These are phyloP conservation scores for Psephotus haematonotus DNA, from an alignment of 2,113 vertebrate species.

Conservation along the genomic window DNA sequence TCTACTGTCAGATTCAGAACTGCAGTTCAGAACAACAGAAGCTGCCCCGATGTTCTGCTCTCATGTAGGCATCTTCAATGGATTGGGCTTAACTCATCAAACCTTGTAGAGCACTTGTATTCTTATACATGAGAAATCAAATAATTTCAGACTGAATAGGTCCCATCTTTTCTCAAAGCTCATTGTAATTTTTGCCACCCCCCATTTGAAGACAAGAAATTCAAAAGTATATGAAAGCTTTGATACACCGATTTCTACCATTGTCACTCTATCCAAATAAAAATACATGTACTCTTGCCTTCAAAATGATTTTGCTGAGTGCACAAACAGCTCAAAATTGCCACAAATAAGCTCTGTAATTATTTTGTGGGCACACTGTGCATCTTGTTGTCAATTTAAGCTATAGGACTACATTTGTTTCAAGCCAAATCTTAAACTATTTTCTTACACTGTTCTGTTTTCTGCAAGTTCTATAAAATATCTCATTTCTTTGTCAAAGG, in stretches of 20 bases:
- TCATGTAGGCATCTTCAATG: background rate
- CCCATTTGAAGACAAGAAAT: background rate
- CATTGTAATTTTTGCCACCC: background rate
- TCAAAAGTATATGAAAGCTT: background rate
- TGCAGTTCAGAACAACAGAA: background rate
- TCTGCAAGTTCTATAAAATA: background rate
- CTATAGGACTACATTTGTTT: background rate
- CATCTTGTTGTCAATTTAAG: background rate
- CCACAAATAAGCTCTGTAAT: background rate
- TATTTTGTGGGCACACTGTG: background rate
- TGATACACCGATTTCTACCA: background rate
- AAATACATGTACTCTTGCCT: background rate
- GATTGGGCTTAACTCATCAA: background rate
- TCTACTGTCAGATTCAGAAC: background rate
- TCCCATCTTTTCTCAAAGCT: background rate
- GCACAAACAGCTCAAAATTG: background rate
- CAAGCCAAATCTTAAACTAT: background rate
- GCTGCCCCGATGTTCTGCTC: no score
- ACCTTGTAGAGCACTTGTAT: background rate
- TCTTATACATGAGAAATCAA: background rate
- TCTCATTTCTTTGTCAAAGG: background rate
- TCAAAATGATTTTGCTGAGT: background rate
- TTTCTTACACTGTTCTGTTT: background rate
- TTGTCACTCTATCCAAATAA: background rate
- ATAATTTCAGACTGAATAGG: background rate